Percentiles rank a stretch among this genome's conserved stretches.
phyloP scores from a whole-genome alignment of 2,113 vertebrate genomes.

The Galbula dea region DNA sequence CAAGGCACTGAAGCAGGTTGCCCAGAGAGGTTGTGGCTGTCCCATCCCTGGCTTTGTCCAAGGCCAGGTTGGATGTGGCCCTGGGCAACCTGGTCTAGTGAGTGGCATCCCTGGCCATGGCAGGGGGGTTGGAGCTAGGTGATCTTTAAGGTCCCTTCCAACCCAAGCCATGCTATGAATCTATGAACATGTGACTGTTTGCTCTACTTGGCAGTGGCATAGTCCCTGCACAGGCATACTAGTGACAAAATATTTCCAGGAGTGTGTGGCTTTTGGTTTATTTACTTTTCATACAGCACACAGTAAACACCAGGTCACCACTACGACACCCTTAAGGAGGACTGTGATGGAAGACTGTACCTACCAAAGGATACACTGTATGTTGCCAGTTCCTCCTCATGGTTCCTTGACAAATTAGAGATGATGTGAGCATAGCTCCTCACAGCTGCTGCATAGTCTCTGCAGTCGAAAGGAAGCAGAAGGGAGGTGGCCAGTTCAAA shows the following conservation, averaged over 20 bases:
- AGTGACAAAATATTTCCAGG: neutral
- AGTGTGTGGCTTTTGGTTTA: neutral
- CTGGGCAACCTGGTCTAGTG: no score
- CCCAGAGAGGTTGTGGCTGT: no score
- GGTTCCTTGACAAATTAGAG: slow-evolving; percentile 74
- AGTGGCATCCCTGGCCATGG: no score
- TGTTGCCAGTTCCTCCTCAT: slow-evolving; percentile 69
- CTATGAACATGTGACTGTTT: fast-evolving
- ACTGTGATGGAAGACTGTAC: neutral
- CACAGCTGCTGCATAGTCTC: slow-evolving; percentile 82
- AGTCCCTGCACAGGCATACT: neutral
- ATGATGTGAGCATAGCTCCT: slow-evolving; percentile 78
- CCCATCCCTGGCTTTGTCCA: no score
- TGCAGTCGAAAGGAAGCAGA: slow-evolving; percentile 85
- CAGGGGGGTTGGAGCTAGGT: no score
- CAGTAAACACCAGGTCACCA: neutral
- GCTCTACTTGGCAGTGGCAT: neutral
- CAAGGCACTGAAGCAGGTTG: no score
- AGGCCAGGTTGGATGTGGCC: no score
- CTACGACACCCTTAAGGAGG: neutral
- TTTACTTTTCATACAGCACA: neutral
- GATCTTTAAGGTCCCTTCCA: no score
- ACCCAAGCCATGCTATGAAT: no score
- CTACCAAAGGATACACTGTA: slow-evolving; percentile 85
- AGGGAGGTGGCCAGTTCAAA: slow-evolving; percentile 82